phyloP scores from a whole-genome alignment of 2,113 vertebrate species.

The Nettapus auritus region DNA sequence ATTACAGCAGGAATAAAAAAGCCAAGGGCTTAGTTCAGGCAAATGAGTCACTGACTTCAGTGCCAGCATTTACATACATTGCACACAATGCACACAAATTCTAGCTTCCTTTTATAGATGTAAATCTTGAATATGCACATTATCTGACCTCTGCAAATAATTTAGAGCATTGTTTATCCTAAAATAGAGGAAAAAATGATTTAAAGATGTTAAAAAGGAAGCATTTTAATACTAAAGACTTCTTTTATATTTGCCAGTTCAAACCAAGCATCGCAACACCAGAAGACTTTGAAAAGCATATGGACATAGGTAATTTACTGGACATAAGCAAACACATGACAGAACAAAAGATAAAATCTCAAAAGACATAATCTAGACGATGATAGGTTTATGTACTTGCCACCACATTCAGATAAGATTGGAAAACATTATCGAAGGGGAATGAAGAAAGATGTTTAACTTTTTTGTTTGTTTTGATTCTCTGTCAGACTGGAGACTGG shows the following conservation, averaged over 20 bases:
- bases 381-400: not conserved
- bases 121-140: not conserved
- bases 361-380: not conserved
- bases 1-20: not conserved
- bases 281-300: not conserved
- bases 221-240: not conserved
- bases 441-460: not conserved
- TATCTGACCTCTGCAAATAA: not conserved
- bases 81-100: not conserved
- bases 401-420: not conserved
- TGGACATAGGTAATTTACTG: not conserved
- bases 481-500: not conserved
- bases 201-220: not conserved
- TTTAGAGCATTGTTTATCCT: not conserved
- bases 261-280: not conserved
- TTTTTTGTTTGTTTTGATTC: not conserved
- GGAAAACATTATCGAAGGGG: not conserved
- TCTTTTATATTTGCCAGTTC: not conserved
- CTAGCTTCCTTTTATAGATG: not conserved
- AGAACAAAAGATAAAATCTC: not conserved
- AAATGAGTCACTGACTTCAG: not conserved
- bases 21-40: not conserved
- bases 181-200: not conserved
- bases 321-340: not conserved
- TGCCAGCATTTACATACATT: not conserved